Percentiles rank a stretch among this genome's conserved stretches.
These are phyloP conservation scores for Rhopalosiphum nymphaeae DNA, from an alignment of 2,888 invertebrate species.

Conservation along the genomic window DNA sequence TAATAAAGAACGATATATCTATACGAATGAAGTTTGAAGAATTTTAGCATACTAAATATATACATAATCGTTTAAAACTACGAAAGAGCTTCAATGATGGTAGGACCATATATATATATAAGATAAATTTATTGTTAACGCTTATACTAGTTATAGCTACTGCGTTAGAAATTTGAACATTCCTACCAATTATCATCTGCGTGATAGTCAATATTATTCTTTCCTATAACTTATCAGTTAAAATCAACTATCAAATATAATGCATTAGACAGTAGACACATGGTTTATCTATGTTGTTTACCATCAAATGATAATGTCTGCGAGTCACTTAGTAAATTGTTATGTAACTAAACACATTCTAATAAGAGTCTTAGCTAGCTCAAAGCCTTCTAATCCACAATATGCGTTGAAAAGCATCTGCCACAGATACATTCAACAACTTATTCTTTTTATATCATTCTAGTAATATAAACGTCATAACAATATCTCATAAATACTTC, in stretches of 20 bases:
- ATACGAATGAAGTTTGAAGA: not conserved
- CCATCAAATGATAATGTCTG: too few relatives aligned
- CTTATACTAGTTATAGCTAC: not conserved
- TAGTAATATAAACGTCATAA: not conserved
- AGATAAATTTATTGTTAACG: not conserved
- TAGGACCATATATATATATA: not conserved
- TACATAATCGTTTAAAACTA: not conserved
- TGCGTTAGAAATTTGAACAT: not conserved
- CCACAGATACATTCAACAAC: not conserved
- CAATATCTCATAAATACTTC: not conserved
- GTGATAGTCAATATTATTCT: not conserved
- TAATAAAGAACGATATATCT: too few relatives aligned
- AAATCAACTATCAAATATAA: not conserved
- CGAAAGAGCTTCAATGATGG: not conserved
- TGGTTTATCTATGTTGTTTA: not conserved
- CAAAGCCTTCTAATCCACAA: not conserved
- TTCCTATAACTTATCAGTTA: not conserved
- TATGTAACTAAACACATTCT: too few relatives aligned
- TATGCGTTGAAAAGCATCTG: not conserved
- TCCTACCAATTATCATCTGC: not conserved
- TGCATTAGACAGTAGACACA: not conserved
- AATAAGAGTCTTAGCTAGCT: too few relatives aligned
- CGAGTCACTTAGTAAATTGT: too few relatives aligned
- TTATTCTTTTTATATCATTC: too few relatives aligned
- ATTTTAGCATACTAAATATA: not conserved